phyloP scores from a whole-genome alignment of 2,797 vertebrate genomes.

The Hippocampus kuda region DNA sequence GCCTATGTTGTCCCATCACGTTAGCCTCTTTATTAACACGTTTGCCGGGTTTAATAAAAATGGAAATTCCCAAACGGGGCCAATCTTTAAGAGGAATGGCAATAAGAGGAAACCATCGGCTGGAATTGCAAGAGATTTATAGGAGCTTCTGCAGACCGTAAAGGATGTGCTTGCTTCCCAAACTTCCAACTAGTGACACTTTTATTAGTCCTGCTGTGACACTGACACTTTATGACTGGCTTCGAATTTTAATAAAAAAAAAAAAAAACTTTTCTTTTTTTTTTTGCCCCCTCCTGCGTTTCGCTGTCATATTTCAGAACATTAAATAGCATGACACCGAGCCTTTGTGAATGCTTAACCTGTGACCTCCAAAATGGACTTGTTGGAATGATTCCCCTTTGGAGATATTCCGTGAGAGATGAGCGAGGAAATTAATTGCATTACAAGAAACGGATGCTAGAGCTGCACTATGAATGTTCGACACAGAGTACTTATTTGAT shows the following conservation, averaged over 20 bases:
- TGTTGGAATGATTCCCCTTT: constrained; percentile 39
- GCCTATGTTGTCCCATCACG: constrained; percentile 15
- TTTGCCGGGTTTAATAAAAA: constrained; percentile 40
- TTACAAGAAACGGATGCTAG: constrained; percentile 8
- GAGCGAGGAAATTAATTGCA: constrained; percentile 18
- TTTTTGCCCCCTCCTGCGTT: background rate
- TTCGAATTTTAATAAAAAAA: constrained; percentile 41
- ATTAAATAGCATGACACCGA: constrained; percentile 49
- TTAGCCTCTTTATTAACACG: constrained; percentile 37
- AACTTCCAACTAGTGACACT: constrained; percentile 7
- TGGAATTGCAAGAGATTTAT: constrained; percentile 21
- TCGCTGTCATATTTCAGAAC: constrained; percentile 34
- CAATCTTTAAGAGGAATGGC: constrained; percentile 31
- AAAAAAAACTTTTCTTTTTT: constrained; percentile 9
- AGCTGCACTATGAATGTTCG: background rate
- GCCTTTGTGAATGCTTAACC: constrained; percentile 52
- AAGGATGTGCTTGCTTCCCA: constrained; percentile 9
- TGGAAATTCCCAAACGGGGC: constrained; percentile 22
- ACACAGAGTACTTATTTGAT: background rate
- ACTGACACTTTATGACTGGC: constrained; percentile 30
- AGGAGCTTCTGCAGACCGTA: constrained; percentile 2
- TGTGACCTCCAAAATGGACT: constrained; percentile 37
- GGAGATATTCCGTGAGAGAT: constrained; percentile 18
- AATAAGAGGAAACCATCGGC: constrained; percentile 15
- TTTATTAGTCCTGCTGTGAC: constrained; percentile 1